Conservation (phyloP, 1,140 invertebrate genomes). For the Euwallacea fornicatus region DNA sequence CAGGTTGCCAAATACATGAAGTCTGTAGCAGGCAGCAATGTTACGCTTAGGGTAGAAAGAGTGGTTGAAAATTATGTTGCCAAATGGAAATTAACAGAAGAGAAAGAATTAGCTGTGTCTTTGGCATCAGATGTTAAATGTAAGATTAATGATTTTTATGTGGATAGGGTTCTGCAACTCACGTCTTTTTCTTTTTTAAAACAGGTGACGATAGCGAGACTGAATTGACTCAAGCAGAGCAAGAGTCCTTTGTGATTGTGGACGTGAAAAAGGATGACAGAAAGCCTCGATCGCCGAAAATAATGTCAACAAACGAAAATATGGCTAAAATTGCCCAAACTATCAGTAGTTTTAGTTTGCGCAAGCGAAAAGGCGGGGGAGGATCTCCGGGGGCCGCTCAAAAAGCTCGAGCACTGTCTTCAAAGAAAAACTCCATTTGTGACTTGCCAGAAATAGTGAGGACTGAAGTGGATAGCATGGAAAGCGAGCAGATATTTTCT, state of each 20-base stretch:
- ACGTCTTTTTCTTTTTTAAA: neutral
- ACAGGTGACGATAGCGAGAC: slow-evolving; percentile 37
- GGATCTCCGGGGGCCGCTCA: slow-evolving; percentile 45
- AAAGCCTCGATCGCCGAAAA: slow-evolving; percentile 47
- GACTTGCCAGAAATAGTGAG: slow-evolving; percentile 48
- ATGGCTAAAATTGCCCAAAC: slow-evolving; percentile 53
- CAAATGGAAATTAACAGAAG: slow-evolving; percentile 39
- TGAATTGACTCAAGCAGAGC: slow-evolving; percentile 41
- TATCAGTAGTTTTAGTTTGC: slow-evolving; percentile 55
- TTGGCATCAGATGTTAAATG: slow-evolving; percentile 31
- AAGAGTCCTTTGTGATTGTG: slow-evolving; percentile 47
- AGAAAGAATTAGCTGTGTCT: slow-evolving; percentile 15
- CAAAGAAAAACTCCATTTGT: slow-evolving; percentile 48
- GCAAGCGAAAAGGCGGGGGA: slow-evolving; percentile 58
- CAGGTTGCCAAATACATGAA: slow-evolving; percentile 73
- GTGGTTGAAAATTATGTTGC: slow-evolving; percentile 51
- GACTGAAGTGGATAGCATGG: slow-evolving; percentile 41
- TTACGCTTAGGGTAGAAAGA: slow-evolving; percentile 63
- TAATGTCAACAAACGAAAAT: slow-evolving; percentile 49
- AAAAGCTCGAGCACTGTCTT: slow-evolving; percentile 45
- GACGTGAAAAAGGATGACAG: slow-evolving; percentile 45
- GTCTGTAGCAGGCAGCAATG: slow-evolving; percentile 55
- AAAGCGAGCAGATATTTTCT: slow-evolving; percentile 44
- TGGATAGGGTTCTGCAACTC: neutral
- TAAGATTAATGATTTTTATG: neutral